Percentiles rank a stretch among this genome's conserved stretches.
phyloP scores from a whole-genome alignment of 1,140 invertebrate genomes.

The Conus ventricosus region DNA sequence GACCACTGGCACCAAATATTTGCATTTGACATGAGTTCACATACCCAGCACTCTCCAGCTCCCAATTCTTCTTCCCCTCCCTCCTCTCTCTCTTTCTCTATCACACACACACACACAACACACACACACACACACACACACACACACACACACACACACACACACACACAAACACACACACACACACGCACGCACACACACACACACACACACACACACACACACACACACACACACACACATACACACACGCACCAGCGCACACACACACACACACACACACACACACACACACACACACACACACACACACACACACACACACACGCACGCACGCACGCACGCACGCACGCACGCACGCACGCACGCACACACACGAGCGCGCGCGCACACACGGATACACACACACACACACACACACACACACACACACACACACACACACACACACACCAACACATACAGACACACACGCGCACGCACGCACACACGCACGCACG shows the following conservation, averaged over 20 bases:
- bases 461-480: no score
- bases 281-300: slow-evolving; percentile 16
- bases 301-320: slow-evolving; percentile 17
- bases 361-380: neutral
- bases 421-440: neutral
- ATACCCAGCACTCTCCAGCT: no score
- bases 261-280: neutral
- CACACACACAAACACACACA: no score
- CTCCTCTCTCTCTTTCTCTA: no score
- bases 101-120: no score
- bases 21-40: no score
- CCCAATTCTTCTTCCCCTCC: no score
- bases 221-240: slow-evolving; percentile 20
- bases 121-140: no score
- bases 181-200: neutral
- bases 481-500: no score
- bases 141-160: neutral
- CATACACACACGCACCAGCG: no score
- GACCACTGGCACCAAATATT: no score
- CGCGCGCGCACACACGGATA: slow-evolving; percentile 5
- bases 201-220: neutral
- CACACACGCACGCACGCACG: slow-evolving; percentile 10
- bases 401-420: neutral
- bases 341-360: slow-evolving; percentile 10
- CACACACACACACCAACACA: no score